Evolutionary conservation across 2,113 vertebrate genomes (phyloP).

Genomic region (Mirounga angustirostris): DNA sequence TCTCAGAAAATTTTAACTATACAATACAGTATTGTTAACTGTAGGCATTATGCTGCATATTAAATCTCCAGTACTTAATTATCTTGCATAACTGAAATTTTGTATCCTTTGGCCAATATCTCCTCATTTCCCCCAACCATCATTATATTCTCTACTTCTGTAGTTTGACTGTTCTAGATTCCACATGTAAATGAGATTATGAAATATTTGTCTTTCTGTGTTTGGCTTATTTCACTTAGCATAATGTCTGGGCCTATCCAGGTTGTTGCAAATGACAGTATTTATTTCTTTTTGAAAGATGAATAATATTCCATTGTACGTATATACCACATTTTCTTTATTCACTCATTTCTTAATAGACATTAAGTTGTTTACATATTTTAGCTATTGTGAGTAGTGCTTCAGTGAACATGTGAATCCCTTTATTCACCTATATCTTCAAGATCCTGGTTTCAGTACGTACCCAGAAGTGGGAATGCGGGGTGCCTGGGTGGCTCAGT

Average conservation of each 20-base stretch:
- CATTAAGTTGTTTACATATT: neutral
- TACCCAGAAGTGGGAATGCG: neutral
- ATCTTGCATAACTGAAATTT: neutral
- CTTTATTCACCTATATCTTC: neutral
- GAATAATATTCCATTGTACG: neutral
- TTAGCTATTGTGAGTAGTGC: neutral
- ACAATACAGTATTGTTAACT: neutral
- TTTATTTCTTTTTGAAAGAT: neutral
- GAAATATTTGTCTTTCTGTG: neutral
- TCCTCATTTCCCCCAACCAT: neutral
- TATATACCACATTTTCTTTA: neutral
- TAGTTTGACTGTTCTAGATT: neutral
- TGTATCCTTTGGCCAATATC: neutral
- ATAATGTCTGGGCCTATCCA: neutral
- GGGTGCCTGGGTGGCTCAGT: no score
- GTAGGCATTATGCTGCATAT: neutral
- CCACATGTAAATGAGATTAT: neutral
- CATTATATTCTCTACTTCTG: neutral
- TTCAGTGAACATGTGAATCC: neutral
- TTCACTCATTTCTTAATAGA: neutral
- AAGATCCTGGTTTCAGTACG: neutral
- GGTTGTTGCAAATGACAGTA: neutral
- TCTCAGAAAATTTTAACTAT: neutral
- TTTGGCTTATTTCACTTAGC: neutral
- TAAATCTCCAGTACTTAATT: neutral